Percentiles rank a stretch among this genome's conserved stretches.
phyloP scores from a whole-genome alignment of 2,888 invertebrate species.

The Pollenia angustigena region DNA sequence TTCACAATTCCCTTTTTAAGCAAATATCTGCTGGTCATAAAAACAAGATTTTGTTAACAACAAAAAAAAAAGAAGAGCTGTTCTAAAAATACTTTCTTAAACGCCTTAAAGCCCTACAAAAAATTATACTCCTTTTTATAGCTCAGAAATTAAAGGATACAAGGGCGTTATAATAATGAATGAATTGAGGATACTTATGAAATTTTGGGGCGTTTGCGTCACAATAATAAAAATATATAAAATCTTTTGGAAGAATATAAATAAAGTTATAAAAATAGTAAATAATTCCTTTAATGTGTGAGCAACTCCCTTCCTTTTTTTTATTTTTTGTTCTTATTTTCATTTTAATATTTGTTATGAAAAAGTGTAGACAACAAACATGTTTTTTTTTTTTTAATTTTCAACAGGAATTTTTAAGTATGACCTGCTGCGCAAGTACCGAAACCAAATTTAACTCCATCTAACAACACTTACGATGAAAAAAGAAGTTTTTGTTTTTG shows the following conservation, averaged over 20 bases:
- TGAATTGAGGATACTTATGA: not conserved
- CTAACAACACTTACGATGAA: not conserved
- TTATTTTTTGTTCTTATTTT: not conserved
- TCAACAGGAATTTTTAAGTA: conserved; percentile 16
- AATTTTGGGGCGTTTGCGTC: not conserved
- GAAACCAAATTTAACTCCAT: conserved; percentile 8
- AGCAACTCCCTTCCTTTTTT: not conserved
- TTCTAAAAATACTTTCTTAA: not conserved
- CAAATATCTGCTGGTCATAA: not conserved
- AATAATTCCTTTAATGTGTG: not conserved
- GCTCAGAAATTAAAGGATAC: conserved; percentile 12
- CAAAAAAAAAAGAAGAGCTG: not conserved
- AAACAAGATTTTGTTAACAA: not conserved
- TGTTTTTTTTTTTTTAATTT: not conserved
- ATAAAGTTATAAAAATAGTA: not conserved
- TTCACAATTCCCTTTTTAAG: too few relatives aligned
- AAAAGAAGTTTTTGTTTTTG: conserved; percentile 34
- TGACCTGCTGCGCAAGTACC: conserved; percentile 56
- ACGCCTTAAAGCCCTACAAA: not conserved
- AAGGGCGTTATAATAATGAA: conserved; percentile 52
- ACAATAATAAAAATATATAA: not conserved
- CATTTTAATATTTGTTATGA: not conserved
- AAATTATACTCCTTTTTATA: too few relatives aligned
- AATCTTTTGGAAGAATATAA: not conserved
- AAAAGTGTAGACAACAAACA: conserved; percentile 7